These are phyloP conservation scores for Melanogrammus aeglefinus DNA, from an alignment of 2,797 vertebrate species.

Conservation along the genomic window DNA sequence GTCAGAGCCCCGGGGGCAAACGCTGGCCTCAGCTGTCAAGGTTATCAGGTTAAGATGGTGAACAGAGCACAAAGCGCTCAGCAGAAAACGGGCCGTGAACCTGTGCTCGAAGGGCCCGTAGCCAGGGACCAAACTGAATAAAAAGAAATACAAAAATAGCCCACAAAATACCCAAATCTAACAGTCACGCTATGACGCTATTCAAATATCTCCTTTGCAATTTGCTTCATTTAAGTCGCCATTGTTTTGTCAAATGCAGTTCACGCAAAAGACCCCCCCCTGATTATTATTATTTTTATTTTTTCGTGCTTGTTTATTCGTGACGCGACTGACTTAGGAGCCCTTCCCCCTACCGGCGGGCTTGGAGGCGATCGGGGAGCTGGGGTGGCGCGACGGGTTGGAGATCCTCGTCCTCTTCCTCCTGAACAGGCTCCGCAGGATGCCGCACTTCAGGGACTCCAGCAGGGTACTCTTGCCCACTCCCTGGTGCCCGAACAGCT, in stretches of 20 bases:
- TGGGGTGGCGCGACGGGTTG: conserved; percentile 83
- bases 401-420: conserved; percentile 83
- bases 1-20: not conserved
- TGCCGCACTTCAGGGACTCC: conserved; percentile 94
- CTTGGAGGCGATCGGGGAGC: conserved; percentile 87
- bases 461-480: conserved; percentile 90
- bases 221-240: not conserved
- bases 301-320: not conserved
- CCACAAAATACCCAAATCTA: not conserved
- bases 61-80: not conserved
- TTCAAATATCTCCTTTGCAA: not conserved
- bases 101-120: not conserved
- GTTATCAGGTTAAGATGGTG: not conserved
- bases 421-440: conserved; percentile 93
- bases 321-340: not conserved
- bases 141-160: not conserved
- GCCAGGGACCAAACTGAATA: not conserved
- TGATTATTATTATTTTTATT: no score
- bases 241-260: not conserved
- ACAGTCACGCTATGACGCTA: not conserved
- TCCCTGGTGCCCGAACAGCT: conserved; percentile 88
- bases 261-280: not conserved
- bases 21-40: not conserved
- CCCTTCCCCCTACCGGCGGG: conserved; percentile 76
- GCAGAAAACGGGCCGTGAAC: not conserved